Evolutionary conservation across 2,113 vertebrate genomes (phyloP).

Genomic region (Spea bombifrons): DNA sequence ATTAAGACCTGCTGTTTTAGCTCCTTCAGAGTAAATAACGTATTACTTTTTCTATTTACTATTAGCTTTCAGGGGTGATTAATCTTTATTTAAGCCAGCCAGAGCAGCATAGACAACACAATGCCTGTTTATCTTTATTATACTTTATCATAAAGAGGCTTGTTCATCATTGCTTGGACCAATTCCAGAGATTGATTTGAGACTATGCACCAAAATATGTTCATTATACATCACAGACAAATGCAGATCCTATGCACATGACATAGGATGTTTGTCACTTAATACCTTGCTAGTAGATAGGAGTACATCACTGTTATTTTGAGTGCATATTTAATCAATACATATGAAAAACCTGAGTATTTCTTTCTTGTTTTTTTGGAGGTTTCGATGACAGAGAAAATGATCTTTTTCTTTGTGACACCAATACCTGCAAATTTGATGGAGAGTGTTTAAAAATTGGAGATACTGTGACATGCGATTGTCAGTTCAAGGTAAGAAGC

Average conservation of each 20-base stretch:
- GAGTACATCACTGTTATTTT: background rate
- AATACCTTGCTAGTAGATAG: constrained; percentile 8
- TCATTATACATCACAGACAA: constrained; percentile 2
- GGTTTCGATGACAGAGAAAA: constrained; percentile 97
- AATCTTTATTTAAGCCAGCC: constrained; percentile 63
- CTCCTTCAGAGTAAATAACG: constrained; percentile 51
- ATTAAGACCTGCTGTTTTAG: constrained; percentile 46
- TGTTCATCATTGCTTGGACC: constrained; percentile 62
- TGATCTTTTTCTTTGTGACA: constrained; percentile 96
- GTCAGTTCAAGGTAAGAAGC: constrained; percentile 95
- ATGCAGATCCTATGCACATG: constrained; percentile 16
- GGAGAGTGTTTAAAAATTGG: constrained; percentile 96
- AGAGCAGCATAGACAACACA: constrained; percentile 62
- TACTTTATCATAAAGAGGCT: constrained; percentile 66
- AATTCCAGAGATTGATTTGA: constrained; percentile 54
- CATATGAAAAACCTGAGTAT: constrained; percentile 47
- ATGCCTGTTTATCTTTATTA: constrained; percentile 70
- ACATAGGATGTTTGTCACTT: background rate
- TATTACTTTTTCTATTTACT: constrained; percentile 53
- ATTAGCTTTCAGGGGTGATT: constrained; percentile 56
- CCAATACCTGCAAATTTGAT: constrained; percentile 98
- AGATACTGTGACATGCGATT: constrained; percentile 97
- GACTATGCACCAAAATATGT: constrained; percentile 50
- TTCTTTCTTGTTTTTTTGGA: constrained; percentile 68
- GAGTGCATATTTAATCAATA: background rate